Evolutionary conservation across 2,888 invertebrate genomes (phyloP).

Genomic region (Physocephala rufipes): DNA sequence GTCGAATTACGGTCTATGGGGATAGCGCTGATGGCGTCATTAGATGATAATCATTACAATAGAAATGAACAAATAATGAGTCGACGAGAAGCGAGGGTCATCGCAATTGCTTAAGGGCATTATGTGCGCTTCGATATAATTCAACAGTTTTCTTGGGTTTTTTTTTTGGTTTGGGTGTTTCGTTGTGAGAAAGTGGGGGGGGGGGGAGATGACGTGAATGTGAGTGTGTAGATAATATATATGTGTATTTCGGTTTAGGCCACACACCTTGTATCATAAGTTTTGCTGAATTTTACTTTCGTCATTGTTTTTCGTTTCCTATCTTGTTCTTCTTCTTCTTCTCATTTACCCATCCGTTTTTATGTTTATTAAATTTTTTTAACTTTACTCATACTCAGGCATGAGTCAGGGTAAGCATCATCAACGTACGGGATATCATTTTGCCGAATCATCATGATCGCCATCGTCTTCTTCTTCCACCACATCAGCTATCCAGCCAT

Average conservation of each 20-base stretch:
- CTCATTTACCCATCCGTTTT: too few species aligned
- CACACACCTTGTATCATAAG: conserved; percentile 23
- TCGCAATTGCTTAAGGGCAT: not conserved
- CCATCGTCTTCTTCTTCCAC: not conserved
- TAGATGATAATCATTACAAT: conserved; percentile 15
- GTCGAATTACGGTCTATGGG: not conserved
- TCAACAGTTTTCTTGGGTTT: not conserved
- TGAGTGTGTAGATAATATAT: too few species aligned
- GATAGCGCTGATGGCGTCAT: conserved; percentile 30
- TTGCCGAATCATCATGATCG: conserved; percentile 24
- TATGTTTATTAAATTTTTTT: not conserved
- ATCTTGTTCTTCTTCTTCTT: not conserved
- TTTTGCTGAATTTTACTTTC: not conserved
- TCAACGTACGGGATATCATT: not conserved
- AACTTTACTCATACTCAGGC: not conserved
- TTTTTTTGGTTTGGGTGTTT: not conserved
- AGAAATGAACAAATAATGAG: conserved; percentile 7
- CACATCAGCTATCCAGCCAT: not conserved
- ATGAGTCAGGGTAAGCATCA: not conserved
- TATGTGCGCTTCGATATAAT: not conserved
- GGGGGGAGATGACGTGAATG: too few species aligned
- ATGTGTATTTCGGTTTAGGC: conserved; percentile 11
- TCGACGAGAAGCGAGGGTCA: not conserved
- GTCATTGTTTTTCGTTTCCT: not conserved
- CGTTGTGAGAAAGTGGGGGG: too few species aligned